Conservation (phyloP, 2,797 vertebrate species). For the Holocentrus rufus region DNA sequence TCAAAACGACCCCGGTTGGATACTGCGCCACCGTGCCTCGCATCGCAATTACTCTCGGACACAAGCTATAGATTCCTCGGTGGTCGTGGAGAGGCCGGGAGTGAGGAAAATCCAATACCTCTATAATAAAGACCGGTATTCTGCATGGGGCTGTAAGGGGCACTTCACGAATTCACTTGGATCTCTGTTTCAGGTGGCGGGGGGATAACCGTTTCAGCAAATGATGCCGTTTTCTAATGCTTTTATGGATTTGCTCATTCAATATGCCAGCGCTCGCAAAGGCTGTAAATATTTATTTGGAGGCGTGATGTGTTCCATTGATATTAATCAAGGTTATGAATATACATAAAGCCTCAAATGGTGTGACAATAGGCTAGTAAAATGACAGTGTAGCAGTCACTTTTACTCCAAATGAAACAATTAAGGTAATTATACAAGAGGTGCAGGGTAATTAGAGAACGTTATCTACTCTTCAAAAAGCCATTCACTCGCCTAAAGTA, state of each 20-base stretch:
- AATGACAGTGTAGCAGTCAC: constrained; percentile 68
- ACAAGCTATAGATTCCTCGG: not conserved
- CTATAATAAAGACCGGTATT: not conserved
- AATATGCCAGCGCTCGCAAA: constrained; percentile 51
- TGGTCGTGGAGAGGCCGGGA: constrained; percentile 6
- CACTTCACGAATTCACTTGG: not conserved
- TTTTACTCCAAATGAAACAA: constrained; percentile 79
- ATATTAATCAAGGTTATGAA: constrained; percentile 67
- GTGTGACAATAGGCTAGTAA: constrained; percentile 60
- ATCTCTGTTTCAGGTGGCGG: not conserved
- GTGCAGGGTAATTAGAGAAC: constrained; percentile 70
- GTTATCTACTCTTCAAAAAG: constrained; percentile 74
- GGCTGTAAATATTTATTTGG: constrained; percentile 65
- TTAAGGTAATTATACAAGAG: constrained; percentile 77
- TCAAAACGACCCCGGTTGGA: constrained; percentile 48
- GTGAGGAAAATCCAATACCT: constrained; percentile 22
- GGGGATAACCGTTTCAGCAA: constrained; percentile 39
- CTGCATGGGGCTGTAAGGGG: not conserved
- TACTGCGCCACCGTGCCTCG: constrained; percentile 24
- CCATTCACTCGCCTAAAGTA: constrained; percentile 72
- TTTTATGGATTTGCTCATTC: constrained; percentile 49
- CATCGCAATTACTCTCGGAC: constrained; percentile 37
- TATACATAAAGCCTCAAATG: constrained; percentile 61
- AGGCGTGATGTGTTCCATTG: constrained; percentile 46
- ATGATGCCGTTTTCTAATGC: constrained; percentile 30